Evolutionary conservation across 2,113 vertebrate genomes (phyloP).

Genomic region (Acrocephalus kingi): DNA sequence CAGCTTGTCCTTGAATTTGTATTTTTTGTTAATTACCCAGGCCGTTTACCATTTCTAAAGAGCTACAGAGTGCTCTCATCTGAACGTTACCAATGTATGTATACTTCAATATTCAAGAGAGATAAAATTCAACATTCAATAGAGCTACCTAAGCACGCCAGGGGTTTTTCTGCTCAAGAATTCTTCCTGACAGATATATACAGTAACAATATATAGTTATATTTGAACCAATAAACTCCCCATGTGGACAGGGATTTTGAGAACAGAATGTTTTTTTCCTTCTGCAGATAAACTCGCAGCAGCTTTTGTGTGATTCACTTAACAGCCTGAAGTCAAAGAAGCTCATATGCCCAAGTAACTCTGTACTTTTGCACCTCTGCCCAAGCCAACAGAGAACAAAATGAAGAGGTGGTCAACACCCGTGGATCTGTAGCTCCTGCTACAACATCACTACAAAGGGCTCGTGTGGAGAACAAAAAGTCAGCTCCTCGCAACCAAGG

Average conservation of each 20-base stretch:
- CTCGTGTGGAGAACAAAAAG: not conserved
- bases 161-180: not conserved
- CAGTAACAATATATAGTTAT: not conserved
- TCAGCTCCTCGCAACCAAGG: not conserved
- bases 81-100: not conserved
- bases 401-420: not conserved
- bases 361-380: not conserved
- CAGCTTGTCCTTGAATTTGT: not conserved
- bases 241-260: not conserved
- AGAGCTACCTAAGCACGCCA: not conserved
- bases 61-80: not conserved
- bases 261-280: not conserved
- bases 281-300: not conserved
- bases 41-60: not conserved
- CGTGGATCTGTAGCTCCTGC: not conserved
- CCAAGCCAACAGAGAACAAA: not conserved
- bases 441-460: not conserved
- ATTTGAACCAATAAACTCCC: not conserved
- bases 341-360: not conserved
- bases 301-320: not conserved
- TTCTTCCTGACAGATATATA: not conserved
- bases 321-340: not conserved
- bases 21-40: not conserved
- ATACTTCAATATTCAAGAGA: not conserved
- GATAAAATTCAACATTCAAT: not conserved